Conservation (phyloP, 2,797 vertebrate species). For the Chrysolophus pictus region DNA sequence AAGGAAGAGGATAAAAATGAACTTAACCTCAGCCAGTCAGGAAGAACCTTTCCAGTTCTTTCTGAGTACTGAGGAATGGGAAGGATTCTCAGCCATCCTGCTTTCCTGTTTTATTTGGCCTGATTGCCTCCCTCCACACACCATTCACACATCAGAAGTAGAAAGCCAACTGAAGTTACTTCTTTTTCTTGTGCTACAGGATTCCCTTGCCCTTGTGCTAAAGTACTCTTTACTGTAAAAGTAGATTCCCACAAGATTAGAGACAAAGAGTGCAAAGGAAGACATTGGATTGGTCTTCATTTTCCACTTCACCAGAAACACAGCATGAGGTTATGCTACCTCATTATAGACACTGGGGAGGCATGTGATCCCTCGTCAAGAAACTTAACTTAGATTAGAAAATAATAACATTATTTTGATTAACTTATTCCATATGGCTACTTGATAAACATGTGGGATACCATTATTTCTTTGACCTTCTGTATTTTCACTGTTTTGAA, state of each 20-base stretch:
- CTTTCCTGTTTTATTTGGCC: background rate
- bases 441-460: background rate
- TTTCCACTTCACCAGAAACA: background rate
- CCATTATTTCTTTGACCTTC: background rate
- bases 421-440: background rate
- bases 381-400: background rate
- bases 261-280: background rate
- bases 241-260: background rate
- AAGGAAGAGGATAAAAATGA: background rate
- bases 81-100: background rate
- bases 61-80: background rate
- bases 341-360: background rate
- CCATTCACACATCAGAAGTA: background rate
- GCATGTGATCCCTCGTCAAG: background rate
- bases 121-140: rapidly evolving
- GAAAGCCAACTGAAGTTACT: background rate
- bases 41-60: background rate
- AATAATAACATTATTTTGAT: background rate
- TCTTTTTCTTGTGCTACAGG: background rate
- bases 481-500: background rate
- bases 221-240: background rate
- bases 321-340: background rate
- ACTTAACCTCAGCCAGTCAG: background rate
- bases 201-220: background rate
- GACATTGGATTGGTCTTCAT: background rate